phyloP scores from a whole-genome alignment of 2,888 invertebrate species.

The Nemotelus nigrinus region DNA sequence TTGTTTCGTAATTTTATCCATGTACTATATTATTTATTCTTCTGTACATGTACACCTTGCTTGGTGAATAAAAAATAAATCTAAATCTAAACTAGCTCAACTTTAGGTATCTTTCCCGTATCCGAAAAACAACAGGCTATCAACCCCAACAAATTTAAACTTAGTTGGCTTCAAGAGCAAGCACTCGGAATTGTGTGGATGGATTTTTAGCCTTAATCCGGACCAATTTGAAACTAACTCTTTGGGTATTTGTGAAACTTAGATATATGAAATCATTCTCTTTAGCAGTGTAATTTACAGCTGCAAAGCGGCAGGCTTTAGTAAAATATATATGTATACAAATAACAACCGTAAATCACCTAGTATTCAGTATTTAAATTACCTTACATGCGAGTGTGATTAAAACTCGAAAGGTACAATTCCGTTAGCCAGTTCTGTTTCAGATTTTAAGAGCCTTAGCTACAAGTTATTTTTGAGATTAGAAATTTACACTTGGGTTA shows the following conservation, averaged over 20 bases:
- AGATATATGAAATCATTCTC: neutral
- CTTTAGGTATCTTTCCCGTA: neutral
- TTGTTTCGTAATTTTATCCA: too few species aligned
- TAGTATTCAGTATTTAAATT: conserved; percentile 32
- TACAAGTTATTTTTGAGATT: conserved; percentile 38
- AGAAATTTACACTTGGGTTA: conserved; percentile 9
- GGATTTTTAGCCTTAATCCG: conserved; percentile 48
- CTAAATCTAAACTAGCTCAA: neutral
- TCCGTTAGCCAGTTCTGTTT: conserved; percentile 9
- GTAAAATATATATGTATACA: neutral
- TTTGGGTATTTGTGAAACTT: conserved; percentile 30
- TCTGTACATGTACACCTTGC: too few species aligned
- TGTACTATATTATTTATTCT: too few species aligned
- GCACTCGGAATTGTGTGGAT: too few species aligned
- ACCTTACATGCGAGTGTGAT: conserved; percentile 22
- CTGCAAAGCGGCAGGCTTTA: too few species aligned
- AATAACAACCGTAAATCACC: conserved; percentile 33
- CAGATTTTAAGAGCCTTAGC: conserved; percentile 28
- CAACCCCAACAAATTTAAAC: too few species aligned
- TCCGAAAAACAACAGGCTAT: too few species aligned
- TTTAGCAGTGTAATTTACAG: too few species aligned
- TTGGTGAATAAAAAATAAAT: too few species aligned
- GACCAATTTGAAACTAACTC: conserved; percentile 48
- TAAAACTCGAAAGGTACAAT: conserved; percentile 24
- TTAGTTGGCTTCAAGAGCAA: too few species aligned